Percentiles rank a stretch among this genome's conserved stretches.
Evolutionary conservation across 2,113 vertebrate genomes (phyloP).

Genomic region (Prinia subflava): DNA sequence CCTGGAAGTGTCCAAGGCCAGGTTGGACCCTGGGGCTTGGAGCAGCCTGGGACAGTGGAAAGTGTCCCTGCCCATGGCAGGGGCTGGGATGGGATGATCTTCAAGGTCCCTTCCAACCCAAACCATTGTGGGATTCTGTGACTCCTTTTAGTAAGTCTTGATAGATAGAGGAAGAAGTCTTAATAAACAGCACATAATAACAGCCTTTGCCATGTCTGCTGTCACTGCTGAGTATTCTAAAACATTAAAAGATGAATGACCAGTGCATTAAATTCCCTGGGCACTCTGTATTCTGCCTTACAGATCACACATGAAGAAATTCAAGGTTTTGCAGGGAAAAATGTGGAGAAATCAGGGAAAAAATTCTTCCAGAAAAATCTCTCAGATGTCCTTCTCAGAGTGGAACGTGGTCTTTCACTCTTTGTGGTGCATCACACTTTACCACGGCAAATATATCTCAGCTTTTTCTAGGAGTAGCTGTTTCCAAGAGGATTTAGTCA

Average conservation of each 20-base stretch:
- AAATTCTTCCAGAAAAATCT: not conserved
- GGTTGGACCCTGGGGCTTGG: fast-evolving
- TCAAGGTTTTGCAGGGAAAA: not conserved
- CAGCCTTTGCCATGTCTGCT: not conserved
- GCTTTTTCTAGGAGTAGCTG: not conserved
- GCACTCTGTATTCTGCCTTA: not conserved
- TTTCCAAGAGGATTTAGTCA: not conserved
- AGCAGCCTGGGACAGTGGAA: fast-evolving
- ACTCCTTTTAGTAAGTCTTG: not conserved
- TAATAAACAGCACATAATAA: not conserved
- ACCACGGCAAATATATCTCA: fast-evolving
- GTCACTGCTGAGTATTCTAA: not conserved
- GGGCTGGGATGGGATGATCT: fast-evolving
- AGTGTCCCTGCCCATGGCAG: not conserved
- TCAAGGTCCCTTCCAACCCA: too few species aligned
- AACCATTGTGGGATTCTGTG: not conserved
- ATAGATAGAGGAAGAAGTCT: not conserved
- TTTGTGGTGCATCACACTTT: not conserved
- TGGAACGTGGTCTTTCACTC: not conserved
- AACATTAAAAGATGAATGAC: not conserved
- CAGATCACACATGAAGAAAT: not conserved
- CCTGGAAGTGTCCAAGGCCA: fast-evolving
- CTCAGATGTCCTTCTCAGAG: not conserved
- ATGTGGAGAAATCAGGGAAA: not conserved
- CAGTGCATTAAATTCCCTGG: not conserved